Evolutionary conservation across 2,888 invertebrate genomes (phyloP).

Genomic region (Cataglyphis altisquamis): DNA sequence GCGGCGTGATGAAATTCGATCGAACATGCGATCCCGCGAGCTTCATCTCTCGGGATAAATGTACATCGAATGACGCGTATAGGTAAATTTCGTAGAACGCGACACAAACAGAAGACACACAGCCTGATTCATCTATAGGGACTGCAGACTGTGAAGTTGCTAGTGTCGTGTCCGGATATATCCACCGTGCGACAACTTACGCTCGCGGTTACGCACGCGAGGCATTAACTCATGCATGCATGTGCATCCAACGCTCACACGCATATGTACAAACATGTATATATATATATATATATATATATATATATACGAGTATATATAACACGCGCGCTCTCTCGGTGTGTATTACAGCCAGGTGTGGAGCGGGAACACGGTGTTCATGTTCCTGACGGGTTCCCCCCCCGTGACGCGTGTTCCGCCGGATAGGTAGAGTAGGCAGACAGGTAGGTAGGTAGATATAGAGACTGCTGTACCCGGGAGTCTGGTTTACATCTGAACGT

Average conservation of each 20-base stretch:
- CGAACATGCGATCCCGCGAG: slow-evolving; percentile 19
- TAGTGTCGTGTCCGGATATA: slow-evolving; percentile 14
- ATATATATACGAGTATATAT: not conserved
- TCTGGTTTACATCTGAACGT: slow-evolving; percentile 81
- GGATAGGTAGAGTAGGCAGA: slow-evolving; percentile 57
- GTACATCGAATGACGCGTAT: slow-evolving; percentile 10
- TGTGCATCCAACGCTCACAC: slow-evolving; percentile 40
- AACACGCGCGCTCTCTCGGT: slow-evolving; percentile 13
- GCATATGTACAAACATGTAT: slow-evolving; percentile 19
- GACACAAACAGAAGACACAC: slow-evolving; percentile 27
- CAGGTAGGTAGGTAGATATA: slow-evolving; percentile 28
- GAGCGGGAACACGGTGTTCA: slow-evolving; percentile 71
- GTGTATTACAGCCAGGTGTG: slow-evolving; percentile 73
- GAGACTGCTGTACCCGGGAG: slow-evolving; percentile 72
- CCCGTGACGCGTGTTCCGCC: slow-evolving; percentile 78
- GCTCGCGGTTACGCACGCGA: slow-evolving; percentile 41
- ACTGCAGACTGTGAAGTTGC: slow-evolving; percentile 19
- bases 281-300: slow-evolving; percentile 25
- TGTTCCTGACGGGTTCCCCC: slow-evolving; percentile 80
- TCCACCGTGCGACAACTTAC: slow-evolving; percentile 38
- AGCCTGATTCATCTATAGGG: slow-evolving; percentile 15
- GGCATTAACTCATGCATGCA: slow-evolving; percentile 64
- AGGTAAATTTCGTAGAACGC: slow-evolving; percentile 46
- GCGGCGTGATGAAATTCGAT: slow-evolving; percentile 43
- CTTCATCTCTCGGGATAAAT: slow-evolving; percentile 28